A percentile compares a stretch with the other conserved stretches of the same genome.
Evolutionary conservation across 2,888 invertebrate species (phyloP).

Genomic region (Hirtodrosophila cameraria): DNA sequence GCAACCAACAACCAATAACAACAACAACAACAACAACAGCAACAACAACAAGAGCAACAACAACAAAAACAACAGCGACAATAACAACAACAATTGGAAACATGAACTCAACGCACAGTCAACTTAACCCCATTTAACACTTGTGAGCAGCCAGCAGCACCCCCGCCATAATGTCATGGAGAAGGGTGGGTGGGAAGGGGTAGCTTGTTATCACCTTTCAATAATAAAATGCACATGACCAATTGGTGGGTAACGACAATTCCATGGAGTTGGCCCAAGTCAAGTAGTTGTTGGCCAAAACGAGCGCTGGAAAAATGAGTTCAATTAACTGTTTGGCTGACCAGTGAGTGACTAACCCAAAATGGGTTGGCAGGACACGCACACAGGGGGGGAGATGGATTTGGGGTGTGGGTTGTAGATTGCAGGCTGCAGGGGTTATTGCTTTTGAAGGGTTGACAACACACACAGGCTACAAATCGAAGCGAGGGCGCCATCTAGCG

Average conservation of each 20-base stretch:
- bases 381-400: conserved; percentile 16
- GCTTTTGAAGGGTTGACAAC: conserved; percentile 47
- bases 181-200: conserved; percentile 7
- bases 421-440: conserved; percentile 28
- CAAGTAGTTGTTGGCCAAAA: conserved; percentile 37
- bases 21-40: conserved; percentile 14
- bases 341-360: conserved; percentile 75
- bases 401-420: conserved; percentile 17
- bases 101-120: conserved; percentile 55
- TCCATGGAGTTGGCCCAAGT: conserved; percentile 37
- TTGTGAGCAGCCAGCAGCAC: conserved; percentile 39
- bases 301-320: conserved; percentile 73
- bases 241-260: conserved; percentile 59
- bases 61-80: conserved; percentile 16
- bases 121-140: conserved; percentile 77
- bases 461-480: conserved; percentile 39
- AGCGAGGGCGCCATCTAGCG: conserved; percentile 55
- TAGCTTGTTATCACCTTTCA: conserved; percentile 75
- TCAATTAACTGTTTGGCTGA: conserved; percentile 70
- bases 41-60: conserved; percentile 17
- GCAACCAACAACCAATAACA: too few relatives aligned
- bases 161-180: conserved; percentile 42
- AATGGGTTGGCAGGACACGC: conserved; percentile 54
- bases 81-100: conserved; percentile 32
- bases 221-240: conserved; percentile 69